Evolutionary conservation across 2,888 invertebrate genomes (phyloP), one percentile per base, ranked within the genome.

Genomic region (Eupeodes luniger): DNA sequence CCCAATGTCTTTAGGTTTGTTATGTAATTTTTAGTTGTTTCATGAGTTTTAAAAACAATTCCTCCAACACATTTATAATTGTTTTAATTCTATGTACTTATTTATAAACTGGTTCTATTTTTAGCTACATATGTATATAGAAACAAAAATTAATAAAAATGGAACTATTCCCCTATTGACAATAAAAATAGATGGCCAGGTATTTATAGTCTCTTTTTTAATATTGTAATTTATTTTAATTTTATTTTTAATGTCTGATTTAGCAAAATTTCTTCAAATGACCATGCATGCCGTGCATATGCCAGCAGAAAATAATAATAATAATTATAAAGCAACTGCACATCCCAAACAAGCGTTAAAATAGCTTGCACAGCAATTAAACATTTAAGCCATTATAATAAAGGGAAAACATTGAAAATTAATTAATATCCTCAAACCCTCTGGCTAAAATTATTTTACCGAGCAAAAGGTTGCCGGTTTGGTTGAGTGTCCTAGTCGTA

Each of bases 221-320:
- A n/a, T 19, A 40, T 53, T 36, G 27, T 27, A 27, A 27, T 34
- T 61, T 75, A 74, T 66, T 67, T 51, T 27, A 12, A 66, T 66
- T 66, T 66, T 27, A 53, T 69, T 70, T 55, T 51, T 47, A 27
- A 16, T 49, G 14, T 14, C 59, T 81, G 81, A 85, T 62, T 85
- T 77, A 85, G 85, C 85, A 70, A 74, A 55, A 78, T 70, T 74
- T 69, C 74, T 78, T 67, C 47, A 55, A 81, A 77, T 69, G 72
- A 69, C 81, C 77, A 74, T 27, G 62, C 69, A 70, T 49, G 11
- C 59, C 10, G 51, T 40, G 64, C 85, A 81, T 85, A 81, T 81
- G 81, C 81, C 74, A 81, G 77, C 77, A 85, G 72, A 74, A 85
- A 81, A 85, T 85, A 85, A 85, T 84, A 85, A 83, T 83, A 59